Percentiles rank a stretch among this genome's conserved stretches.
These are phyloP conservation scores for Drosophila falleni DNA, from an alignment of 2,888 invertebrate species.

Conservation along the genomic window DNA sequence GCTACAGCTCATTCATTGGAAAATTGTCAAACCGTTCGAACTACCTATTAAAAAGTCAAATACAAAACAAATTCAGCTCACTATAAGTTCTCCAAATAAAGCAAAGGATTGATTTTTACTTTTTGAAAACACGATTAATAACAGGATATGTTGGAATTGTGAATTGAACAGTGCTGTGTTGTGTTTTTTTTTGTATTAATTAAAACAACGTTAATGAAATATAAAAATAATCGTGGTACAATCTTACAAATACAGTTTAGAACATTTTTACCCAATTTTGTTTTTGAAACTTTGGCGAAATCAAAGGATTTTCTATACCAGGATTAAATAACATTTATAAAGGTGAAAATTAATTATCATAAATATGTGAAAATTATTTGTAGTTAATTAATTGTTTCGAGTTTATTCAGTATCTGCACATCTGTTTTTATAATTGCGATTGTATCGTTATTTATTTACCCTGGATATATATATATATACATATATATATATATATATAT, in stretches of 20 bases:
- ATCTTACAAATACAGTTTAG: slow-evolving; percentile 85
- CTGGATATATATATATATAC: background rate
- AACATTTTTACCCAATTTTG: slow-evolving; percentile 79
- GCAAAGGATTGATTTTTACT: background rate
- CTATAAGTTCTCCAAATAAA: background rate
- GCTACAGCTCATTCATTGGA: slow-evolving; percentile 76
- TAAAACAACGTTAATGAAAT: slow-evolving; percentile 84
- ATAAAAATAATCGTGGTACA: slow-evolving; percentile 85
- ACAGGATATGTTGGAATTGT: background rate
- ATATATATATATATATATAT: background rate
- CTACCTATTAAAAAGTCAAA: slow-evolving; percentile 27
- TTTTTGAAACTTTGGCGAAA: background rate
- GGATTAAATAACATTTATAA: slow-evolving; percentile 12
- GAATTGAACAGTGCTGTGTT: slow-evolving; percentile 7
- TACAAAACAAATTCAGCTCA: background rate
- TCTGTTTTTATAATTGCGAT: background rate
- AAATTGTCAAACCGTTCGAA: slow-evolving; percentile 78
- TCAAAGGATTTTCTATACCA: slow-evolving; percentile 17
- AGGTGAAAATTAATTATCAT: slow-evolving; percentile 31
- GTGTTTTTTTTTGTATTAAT: slow-evolving; percentile 10
- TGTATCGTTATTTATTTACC: background rate
- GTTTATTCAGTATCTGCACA: background rate
- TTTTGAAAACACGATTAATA: no score
- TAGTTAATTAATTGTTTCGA: background rate
- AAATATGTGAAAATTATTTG: background rate